Evolutionary conservation across 2,888 invertebrate species (phyloP), one percentile per base, ranked within the genome.

Genomic region (Rotaria magnacalcarata): DNA sequence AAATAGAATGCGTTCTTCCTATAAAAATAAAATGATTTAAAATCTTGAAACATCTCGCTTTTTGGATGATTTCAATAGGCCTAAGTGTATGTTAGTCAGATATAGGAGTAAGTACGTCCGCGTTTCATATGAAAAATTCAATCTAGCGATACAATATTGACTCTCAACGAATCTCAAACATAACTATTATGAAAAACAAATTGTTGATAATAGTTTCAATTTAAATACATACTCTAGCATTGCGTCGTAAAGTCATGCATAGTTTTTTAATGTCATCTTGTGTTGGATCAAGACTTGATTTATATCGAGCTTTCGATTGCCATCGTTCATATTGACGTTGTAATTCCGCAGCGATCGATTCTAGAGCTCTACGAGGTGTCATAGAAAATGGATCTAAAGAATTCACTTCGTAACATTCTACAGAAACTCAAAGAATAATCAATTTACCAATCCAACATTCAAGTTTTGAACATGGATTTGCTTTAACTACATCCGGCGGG

Each of bases 311-410:
- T 84, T 97, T 93, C 14, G 98, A 97, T 91, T 99, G 99, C 97
- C 98, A 98, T 87, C 97, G 93, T 92, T 99, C 98, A 90, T 99
- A 99, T 90, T 98, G 97, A 89, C 95, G 94, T 88, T 98, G 97
- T 87, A 99, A 93, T 90, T 94, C 95, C 84, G 94, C 93, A 0
- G 97, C 97, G 87, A 99, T 96, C 85, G 94, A 94, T 91, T 97
- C 97, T 89, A 97, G 92, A 0, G 98, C 96, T 92, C 97, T 97
- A 88, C 94, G 94, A 16, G 96, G 94, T 85, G 96, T 95, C 92
- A 96, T 93, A 0, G 95, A 94, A 86, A 94, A 92, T 1, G 98
- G 97, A 89, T 93, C 93, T 90, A 87, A 50, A 87, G 2, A 80
- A 60, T 21, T 19, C n/a, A 60, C 14, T 54, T 54, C 11, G 11